Conservation (phyloP, 2,113 vertebrate genomes). For the Mormyrus iriodes region DNA sequence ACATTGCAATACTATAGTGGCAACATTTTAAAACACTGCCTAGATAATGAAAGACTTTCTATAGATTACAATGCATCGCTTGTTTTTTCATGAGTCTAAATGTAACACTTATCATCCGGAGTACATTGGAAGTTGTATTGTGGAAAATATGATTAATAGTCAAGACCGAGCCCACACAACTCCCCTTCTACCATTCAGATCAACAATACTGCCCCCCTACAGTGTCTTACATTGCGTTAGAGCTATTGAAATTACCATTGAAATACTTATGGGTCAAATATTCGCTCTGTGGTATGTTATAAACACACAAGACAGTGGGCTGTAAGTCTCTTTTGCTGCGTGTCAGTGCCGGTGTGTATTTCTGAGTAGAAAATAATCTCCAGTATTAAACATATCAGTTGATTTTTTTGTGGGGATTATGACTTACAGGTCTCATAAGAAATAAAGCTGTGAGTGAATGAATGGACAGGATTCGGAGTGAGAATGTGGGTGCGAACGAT, state of each 20-base stretch:
- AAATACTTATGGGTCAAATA: neutral
- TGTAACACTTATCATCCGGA: neutral
- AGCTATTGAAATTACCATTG: constrained; percentile 2
- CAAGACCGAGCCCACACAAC: neutral
- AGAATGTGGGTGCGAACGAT: neutral
- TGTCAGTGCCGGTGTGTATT: neutral
- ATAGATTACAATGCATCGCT: neutral
- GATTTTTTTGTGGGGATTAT: neutral
- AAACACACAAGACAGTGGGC: neutral
- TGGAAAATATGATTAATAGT: neutral
- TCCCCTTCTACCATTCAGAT: neutral
- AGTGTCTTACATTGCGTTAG: neutral
- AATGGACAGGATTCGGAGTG: neutral
- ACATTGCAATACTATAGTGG: neutral
- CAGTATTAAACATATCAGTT: neutral
- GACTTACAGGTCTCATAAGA: neutral
- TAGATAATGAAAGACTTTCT: neutral
- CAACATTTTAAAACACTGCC: neutral
- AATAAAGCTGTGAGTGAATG: neutral
- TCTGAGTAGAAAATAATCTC: neutral
- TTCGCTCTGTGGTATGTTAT: neutral
- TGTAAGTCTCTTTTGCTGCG: neutral
- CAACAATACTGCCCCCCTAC: constrained; percentile 1
- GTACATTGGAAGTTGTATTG: neutral
- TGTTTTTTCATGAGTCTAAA: neutral